phyloP scores from a whole-genome alignment of 2,888 invertebrate species.

The Drosophila subsilvestris region DNA sequence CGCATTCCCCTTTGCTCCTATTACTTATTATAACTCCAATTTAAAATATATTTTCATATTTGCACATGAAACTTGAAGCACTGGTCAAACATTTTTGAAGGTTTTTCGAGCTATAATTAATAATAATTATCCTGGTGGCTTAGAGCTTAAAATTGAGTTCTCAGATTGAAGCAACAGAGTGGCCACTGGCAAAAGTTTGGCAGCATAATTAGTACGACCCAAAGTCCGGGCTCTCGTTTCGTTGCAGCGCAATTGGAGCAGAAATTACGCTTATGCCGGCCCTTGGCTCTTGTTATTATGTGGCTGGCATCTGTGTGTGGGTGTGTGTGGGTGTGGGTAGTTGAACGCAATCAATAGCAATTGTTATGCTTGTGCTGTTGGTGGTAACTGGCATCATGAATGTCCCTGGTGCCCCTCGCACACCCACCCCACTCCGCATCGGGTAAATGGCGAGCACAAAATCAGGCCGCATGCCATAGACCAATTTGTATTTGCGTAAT shows the following conservation, averaged over 20 bases:
- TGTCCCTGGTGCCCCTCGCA: slow-evolving; percentile 22
- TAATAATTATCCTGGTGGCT: neutral
- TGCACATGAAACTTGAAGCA: too few relatives aligned
- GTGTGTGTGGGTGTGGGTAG: slow-evolving; percentile 16
- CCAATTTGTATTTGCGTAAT: slow-evolving; percentile 67
- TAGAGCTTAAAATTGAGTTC: neutral
- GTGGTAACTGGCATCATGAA: slow-evolving; percentile 42
- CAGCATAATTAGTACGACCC: slow-evolving; percentile 29
- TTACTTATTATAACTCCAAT: too few relatives aligned
- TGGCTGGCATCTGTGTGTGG: slow-evolving; percentile 18
- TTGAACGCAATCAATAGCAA: slow-evolving; percentile 68
- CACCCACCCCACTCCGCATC: neutral
- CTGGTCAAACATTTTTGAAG: too few relatives aligned
- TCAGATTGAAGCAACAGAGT: neutral
- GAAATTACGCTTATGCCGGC: slow-evolving; percentile 65
- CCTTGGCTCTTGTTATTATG: slow-evolving; percentile 13
- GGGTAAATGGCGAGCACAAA: slow-evolving; percentile 40
- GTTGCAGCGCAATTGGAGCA: slow-evolving; percentile 67
- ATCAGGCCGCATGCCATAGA: slow-evolving; percentile 51
- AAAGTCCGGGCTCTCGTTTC: slow-evolving; percentile 28
- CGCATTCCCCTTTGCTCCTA: too few relatives aligned
- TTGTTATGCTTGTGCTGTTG: slow-evolving; percentile 64
- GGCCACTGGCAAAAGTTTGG: slow-evolving; percentile 6
- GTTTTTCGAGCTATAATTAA: neutral
- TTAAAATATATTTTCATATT: too few relatives aligned